phyloP scores from a whole-genome alignment of 2,888 invertebrate genomes.

The Hemicrepidius hirtus region DNA sequence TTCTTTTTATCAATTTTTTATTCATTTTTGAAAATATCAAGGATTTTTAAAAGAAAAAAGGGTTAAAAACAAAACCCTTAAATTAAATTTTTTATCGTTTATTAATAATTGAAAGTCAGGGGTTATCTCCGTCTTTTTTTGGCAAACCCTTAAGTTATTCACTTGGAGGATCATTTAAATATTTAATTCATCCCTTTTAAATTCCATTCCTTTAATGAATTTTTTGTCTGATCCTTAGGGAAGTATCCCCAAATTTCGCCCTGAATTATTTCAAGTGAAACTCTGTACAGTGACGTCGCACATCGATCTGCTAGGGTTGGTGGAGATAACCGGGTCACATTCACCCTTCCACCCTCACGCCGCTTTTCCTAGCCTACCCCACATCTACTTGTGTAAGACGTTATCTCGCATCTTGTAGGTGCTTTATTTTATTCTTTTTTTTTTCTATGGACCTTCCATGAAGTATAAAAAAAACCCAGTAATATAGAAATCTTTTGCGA shows the following conservation, averaged over 20 bases:
- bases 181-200: constrained; percentile 2
- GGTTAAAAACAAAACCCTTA: no score
- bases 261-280: constrained; percentile 45
- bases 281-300: constrained; percentile 63
- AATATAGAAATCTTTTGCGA: constrained; percentile 24
- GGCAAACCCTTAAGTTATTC: no score
- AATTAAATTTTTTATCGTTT: no score
- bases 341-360: constrained; percentile 57
- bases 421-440: constrained; percentile 44
- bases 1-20: no score
- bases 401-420: constrained; percentile 51
- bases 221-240: constrained; percentile 8
- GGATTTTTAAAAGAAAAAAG: no score
- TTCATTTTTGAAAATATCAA: no score
- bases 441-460: constrained; percentile 38
- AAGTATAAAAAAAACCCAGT: constrained; percentile 23
- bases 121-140: no score
- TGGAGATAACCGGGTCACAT: constrained; percentile 65
- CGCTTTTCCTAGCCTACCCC: constrained; percentile 61
- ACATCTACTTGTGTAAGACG: constrained; percentile 64
- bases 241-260: constrained; percentile 21
- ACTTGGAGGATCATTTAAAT: not conserved
- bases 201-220: constrained; percentile 22
- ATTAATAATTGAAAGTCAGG: no score
- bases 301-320: constrained; percentile 64